These are phyloP conservation scores for Panurus biarmicus DNA, from an alignment of 2,113 vertebrate species.

Conservation along the genomic window DNA sequence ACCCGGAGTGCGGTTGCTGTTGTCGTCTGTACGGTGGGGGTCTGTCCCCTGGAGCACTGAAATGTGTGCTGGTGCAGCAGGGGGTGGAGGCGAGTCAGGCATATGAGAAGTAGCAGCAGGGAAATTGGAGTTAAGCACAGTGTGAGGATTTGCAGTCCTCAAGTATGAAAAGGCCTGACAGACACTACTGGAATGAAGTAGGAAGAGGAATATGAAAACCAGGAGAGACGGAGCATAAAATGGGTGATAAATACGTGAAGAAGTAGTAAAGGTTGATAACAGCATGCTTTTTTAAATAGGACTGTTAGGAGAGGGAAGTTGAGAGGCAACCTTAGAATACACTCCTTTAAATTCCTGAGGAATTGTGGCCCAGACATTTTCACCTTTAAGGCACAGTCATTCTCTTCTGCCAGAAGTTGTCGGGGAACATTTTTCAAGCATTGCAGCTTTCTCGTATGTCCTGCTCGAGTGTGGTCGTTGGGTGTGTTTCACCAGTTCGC, in stretches of 20 bases:
- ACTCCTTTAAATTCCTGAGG: neutral
- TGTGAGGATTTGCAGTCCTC: neutral
- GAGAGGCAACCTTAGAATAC: neutral
- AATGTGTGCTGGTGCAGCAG: neutral
- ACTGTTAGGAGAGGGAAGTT: neutral
- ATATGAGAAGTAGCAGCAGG: fast-evolving
- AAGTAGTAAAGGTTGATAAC: neutral
- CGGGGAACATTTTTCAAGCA: neutral
- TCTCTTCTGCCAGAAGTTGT: neutral
- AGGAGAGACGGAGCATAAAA: neutral
- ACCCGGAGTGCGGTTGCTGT: neutral
- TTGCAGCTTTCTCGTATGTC: neutral
- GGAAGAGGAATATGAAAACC: neutral
- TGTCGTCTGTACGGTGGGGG: too few species aligned
- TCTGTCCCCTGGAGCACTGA: neutral
- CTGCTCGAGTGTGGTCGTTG: neutral
- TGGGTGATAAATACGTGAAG: neutral
- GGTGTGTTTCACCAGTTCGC: neutral
- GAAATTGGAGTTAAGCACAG: neutral
- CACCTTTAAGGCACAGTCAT: neutral
- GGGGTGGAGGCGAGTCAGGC: neutral
- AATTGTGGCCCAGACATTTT: neutral
- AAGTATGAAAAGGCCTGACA: neutral
- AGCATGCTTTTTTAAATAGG: neutral
- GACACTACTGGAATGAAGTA: neutral